phyloP scores from a whole-genome alignment of 2,888 invertebrate genomes.

The Tridacna gigas region DNA sequence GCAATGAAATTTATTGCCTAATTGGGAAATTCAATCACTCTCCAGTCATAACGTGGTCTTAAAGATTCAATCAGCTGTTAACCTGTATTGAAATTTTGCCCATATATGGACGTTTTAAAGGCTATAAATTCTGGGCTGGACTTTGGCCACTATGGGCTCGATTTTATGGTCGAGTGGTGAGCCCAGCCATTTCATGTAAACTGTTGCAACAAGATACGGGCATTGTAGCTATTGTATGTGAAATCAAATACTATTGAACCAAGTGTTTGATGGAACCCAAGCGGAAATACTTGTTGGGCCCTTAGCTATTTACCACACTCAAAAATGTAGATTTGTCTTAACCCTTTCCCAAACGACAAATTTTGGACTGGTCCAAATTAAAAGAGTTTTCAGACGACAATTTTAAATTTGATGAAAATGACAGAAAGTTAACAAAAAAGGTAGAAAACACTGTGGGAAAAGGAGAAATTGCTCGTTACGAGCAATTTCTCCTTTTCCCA shows the following conservation, averaged over 20 bases:
- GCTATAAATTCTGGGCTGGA: conserved; percentile 5
- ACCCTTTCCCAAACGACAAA: not conserved
- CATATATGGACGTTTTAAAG: conserved; percentile 23
- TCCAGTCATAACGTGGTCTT: conserved; percentile 11
- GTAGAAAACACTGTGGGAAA: conserved; percentile 6
- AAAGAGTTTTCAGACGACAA: not conserved
- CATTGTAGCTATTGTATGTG: not conserved
- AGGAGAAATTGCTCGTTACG: conserved; percentile 5
- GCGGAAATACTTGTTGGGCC: no score
- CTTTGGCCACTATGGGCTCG: conserved; percentile 22
- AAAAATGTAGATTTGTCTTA: not conserved
- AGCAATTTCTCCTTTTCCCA: no score
- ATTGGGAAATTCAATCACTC: conserved; percentile 28
- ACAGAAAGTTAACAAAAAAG: not conserved
- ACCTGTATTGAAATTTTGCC: conserved; percentile 11
- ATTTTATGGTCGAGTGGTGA: not conserved
- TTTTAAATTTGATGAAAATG: not conserved
- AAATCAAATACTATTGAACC: conserved; percentile 9
- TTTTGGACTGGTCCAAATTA: no score
- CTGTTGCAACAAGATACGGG: conserved; percentile 19
- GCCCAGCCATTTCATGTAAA: conserved; percentile 11
- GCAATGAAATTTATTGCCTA: conserved; percentile 27
- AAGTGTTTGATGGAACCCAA: no score
- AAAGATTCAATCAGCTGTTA: conserved; percentile 22
- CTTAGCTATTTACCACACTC: not conserved